These are phyloP conservation scores for Leptarthrus brevirostris DNA, from an alignment of 2,888 invertebrate species.

Conservation along the genomic window DNA sequence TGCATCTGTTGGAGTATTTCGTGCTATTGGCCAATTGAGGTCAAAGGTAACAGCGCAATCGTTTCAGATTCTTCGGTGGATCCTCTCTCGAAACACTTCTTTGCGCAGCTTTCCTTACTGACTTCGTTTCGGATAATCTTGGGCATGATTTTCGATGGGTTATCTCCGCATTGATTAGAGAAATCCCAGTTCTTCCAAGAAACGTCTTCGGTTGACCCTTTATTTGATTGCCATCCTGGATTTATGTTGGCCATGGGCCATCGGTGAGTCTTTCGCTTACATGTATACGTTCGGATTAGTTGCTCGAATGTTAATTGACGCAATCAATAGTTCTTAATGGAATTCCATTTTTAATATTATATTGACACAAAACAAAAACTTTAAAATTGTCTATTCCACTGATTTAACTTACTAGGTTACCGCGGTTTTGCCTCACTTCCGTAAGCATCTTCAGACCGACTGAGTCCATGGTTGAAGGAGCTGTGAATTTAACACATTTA, in stretches of 20 bases:
- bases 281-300: not conserved
- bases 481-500: too few species aligned
- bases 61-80: not conserved
- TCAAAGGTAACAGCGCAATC: not conserved
- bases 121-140: constrained; percentile 1
- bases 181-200: not conserved
- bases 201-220: not conserved
- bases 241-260: too few species aligned
- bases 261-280: not conserved
- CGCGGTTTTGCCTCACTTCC: too few species aligned
- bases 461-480: too few species aligned
- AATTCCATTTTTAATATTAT: too few species aligned
- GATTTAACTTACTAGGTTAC: too few species aligned
- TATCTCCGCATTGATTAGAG: not conserved
- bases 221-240: not conserved
- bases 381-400: too few species aligned
- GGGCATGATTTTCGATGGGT: not conserved
- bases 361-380: too few species aligned
- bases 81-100: not conserved
- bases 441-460: too few species aligned
- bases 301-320: not conserved
- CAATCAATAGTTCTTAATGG: too few species aligned
- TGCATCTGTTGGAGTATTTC: constrained; percentile 9
- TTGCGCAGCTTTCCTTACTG: not conserved
- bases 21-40: not conserved